Conservation (phyloP, 2,113 vertebrate species). For the Laticauda colubrina region DNA sequence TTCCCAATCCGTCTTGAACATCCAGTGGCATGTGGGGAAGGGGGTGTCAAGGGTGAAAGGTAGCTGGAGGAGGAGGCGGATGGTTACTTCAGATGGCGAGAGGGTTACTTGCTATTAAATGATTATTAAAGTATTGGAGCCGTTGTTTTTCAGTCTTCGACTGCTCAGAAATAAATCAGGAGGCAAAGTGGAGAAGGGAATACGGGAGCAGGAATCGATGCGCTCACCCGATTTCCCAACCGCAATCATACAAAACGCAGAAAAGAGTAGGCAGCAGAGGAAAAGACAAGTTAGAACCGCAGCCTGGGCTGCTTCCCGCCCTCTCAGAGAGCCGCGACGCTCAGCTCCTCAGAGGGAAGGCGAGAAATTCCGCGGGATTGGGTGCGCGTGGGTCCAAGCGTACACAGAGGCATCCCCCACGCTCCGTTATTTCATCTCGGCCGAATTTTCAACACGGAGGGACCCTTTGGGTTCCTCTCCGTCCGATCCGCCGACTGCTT, state of each 20-base stretch:
- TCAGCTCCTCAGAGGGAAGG: slow-evolving; percentile 20
- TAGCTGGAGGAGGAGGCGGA: neutral
- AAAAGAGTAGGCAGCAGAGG: neutral
- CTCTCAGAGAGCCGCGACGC: slow-evolving; percentile 31
- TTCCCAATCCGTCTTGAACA: slow-evolving; percentile 68
- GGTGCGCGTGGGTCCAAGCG: neutral
- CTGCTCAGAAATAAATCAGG: neutral
- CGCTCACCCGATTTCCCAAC: slow-evolving; percentile 38
- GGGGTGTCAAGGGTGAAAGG: too few species aligned
- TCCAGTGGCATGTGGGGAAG: slow-evolving; percentile 52
- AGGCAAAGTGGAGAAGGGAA: neutral
- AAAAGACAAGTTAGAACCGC: slow-evolving; percentile 23
- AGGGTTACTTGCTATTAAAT: neutral
- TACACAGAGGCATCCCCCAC: neutral
- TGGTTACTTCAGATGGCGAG: neutral
- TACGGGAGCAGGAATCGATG: neutral
- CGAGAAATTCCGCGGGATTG: neutral
- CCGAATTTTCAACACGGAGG: slow-evolving; percentile 48
- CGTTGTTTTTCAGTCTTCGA: neutral
- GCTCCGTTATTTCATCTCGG: slow-evolving; percentile 55
- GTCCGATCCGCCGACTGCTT: slow-evolving; percentile 2
- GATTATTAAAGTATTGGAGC: neutral
- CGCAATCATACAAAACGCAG: neutral
- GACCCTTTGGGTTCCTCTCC: slow-evolving; percentile 50
- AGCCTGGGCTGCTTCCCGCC: slow-evolving; percentile 22